These are phyloP conservation scores for Myiotriccus ornatus DNA, from an alignment of 2,797 vertebrate species.

Conservation along the genomic window DNA sequence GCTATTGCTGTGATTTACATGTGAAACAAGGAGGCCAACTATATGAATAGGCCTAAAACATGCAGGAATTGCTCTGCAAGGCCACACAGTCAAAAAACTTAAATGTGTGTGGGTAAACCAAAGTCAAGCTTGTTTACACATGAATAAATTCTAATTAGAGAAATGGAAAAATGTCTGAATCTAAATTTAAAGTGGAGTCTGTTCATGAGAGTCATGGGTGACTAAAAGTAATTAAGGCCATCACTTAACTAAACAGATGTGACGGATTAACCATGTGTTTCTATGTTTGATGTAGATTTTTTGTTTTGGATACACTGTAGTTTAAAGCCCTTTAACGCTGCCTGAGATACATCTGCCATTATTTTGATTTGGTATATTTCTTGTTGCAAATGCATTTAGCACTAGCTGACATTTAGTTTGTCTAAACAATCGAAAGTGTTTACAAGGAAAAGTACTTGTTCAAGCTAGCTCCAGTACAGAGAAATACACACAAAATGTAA, in stretches of 20 bases:
- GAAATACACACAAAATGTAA: slow-evolving; percentile 11
- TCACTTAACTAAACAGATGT: not conserved
- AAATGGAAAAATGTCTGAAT: not conserved
- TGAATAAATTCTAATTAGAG: slow-evolving; percentile 24
- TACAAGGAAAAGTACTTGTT: slow-evolving; percentile 34
- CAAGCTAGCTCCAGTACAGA: not conserved
- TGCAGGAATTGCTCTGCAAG: not conserved
- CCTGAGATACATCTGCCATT: slow-evolving; percentile 24
- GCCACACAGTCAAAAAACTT: not conserved
- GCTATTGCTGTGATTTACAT: not conserved
- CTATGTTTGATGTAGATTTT: not conserved
- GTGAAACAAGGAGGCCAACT: not conserved
- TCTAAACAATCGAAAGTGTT: slow-evolving; percentile 58
- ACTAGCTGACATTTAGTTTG: slow-evolving; percentile 48
- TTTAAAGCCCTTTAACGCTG: slow-evolving; percentile 6
- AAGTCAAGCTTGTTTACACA: not conserved
- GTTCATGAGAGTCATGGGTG: not conserved
- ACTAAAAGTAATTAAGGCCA: not conserved
- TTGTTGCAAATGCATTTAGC: slow-evolving; percentile 52
- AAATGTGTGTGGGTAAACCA: not conserved
- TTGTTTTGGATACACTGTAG: not conserved
- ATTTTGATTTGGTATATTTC: slow-evolving; percentile 53
- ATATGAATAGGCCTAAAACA: not conserved
- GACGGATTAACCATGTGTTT: not conserved
- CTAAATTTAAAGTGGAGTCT: not conserved